Base-by-base conservation (phyloP, 2,797 vertebrate species). In the Poecilia wingei region DNA sequence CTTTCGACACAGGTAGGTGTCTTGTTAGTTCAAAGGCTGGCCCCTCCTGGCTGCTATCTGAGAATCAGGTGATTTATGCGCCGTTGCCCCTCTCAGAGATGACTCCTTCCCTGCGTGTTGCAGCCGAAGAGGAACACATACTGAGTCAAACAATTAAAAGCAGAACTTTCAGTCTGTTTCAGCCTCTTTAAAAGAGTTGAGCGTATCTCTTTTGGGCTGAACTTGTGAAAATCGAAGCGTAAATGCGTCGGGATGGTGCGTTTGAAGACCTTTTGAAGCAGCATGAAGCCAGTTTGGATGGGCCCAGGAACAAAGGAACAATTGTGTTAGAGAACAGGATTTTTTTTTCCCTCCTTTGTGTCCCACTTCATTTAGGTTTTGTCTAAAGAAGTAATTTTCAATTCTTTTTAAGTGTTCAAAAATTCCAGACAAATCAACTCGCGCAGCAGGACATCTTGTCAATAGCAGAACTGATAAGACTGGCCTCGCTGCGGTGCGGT, bases 21-120 rank as follows among this genome's bases (percentile, higher is more conserved):
- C 86, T 84, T 85, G 87, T 89, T 91, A 86, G 89, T 93, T 92
- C 88, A 90, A 78, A 87, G 90, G 91, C 81, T 82, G 78, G 84
- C 87, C 76, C 88, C 88, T 89, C 90, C 90, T 86, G 88, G 86
- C 90, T 88, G 88, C 84, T 90, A 89, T 89, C 92, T 86, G 75
- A 85, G 88, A 74, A 76, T 31, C 78, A 36, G 79, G 75, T 92
- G 89, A 94, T 95, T 90, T 83, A 93, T 91, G 78, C 28, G 18
- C 80, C 0, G 39, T 46, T 75, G 74, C 43, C 70, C 20, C 36
- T 43, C 47, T 59, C 70, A 55, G 85, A 86, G 84, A 82, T 83
- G 72, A 82, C 78, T 86, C 64, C 22, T 82, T 89, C 80, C 79
- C 49, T 33, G 18, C 31, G 41, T 25, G 75, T 47, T 77, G 22